A percentile compares a stretch with the other conserved stretches of the same genome.
Evolutionary conservation across 2,888 invertebrate genomes (phyloP).

Genomic region (Thereva unica): DNA sequence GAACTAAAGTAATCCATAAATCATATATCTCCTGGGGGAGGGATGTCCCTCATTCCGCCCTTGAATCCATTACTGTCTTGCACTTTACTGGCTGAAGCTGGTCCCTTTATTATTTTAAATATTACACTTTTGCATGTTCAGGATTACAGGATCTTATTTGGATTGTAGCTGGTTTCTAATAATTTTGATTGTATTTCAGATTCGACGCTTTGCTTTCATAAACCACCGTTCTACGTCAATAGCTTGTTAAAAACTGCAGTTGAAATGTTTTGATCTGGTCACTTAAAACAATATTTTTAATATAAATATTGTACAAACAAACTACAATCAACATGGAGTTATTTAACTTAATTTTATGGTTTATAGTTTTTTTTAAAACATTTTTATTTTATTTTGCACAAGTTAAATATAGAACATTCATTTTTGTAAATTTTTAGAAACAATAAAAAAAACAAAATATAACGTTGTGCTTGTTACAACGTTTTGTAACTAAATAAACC

Average conservation of each 20-base stretch:
- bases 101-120: too few species aligned
- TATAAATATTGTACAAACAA: too few species aligned
- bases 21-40: too few species aligned
- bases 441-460: slow-evolving; percentile 1
- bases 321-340: too few species aligned
- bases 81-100: too few species aligned
- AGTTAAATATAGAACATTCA: slow-evolving; percentile 7
- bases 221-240: slow-evolving; percentile 33
- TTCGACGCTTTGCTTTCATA: slow-evolving; percentile 35
- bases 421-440: not conserved
- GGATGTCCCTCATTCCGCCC: too few species aligned
- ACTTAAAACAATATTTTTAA: too few species aligned
- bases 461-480: slow-evolving; percentile 20
- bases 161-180: too few species aligned
- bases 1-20: too few species aligned
- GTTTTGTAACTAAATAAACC: slow-evolving; percentile 6
- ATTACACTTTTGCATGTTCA: too few species aligned
- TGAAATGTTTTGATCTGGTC: not conserved
- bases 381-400: slow-evolving; percentile 24
- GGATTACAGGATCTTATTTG: too few species aligned
- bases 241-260: slow-evolving; percentile 27
- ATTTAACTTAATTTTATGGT: slow-evolving; percentile 15
- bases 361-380: slow-evolving; percentile 4
- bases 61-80: too few species aligned
- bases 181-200: slow-evolving; percentile 21